phyloP scores from a whole-genome alignment of 2,797 vertebrate species.

The Lepus townsendii region DNA sequence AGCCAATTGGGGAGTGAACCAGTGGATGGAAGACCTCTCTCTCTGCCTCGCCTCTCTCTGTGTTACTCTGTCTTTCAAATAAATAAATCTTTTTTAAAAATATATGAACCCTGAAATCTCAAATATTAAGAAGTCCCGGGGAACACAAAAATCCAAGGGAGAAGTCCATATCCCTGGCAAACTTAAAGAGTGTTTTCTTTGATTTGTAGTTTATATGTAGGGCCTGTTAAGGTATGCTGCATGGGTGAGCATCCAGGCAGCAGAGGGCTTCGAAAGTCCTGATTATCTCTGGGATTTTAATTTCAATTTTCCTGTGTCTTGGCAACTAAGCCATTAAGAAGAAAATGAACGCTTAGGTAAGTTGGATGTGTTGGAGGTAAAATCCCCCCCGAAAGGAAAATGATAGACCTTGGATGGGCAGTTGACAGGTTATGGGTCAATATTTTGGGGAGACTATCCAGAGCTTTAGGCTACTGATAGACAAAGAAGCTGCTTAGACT shows the following conservation, averaged over 20 bases:
- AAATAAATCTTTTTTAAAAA: too few relatives aligned
- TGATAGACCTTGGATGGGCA: not conserved
- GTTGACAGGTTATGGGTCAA: not conserved
- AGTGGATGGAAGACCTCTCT: too few relatives aligned
- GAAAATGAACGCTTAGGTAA: slow-evolving; percentile 9
- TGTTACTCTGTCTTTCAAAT: too few relatives aligned
- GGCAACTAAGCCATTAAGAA: not conserved
- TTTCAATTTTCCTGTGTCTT: not conserved
- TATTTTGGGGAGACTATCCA: not conserved
- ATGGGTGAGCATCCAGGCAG: too few relatives aligned
- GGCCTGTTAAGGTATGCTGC: rapidly evolving
- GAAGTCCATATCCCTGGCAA: not conserved
- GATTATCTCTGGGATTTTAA: slow-evolving; percentile 19
- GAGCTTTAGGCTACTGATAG: not conserved
- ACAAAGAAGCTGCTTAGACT: not conserved
- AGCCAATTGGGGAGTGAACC: too few relatives aligned
- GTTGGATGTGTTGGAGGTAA: not conserved
- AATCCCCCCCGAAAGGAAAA: not conserved
- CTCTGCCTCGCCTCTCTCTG: too few relatives aligned
- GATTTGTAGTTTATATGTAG: not conserved
- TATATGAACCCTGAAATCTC: not conserved
- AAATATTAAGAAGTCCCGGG: not conserved
- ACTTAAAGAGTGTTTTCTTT: not conserved
- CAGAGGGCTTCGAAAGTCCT: not conserved
- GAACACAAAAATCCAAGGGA: not conserved